These are phyloP conservation scores for Eilema depressum DNA, from an alignment of 2,888 invertebrate genomes.

Conservation along the genomic window DNA sequence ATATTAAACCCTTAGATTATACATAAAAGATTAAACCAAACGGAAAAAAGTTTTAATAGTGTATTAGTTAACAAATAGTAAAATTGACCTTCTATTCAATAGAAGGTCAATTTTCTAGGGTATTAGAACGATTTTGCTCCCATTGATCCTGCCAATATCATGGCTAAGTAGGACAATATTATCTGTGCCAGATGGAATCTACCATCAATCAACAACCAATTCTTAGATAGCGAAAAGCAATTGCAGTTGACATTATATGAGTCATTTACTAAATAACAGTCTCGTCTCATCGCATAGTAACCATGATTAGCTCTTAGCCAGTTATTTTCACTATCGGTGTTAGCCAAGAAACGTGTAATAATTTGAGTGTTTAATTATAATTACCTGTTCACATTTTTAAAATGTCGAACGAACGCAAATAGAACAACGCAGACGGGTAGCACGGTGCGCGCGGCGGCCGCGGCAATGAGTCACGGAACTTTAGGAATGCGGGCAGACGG, in stretches of 20 bases:
- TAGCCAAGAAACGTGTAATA: background rate
- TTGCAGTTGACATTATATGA: background rate
- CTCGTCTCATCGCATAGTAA: background rate
- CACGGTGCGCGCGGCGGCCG: background rate
- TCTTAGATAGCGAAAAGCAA: no score
- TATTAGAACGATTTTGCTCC: background rate
- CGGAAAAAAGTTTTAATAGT: no score
- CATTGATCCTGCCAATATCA: background rate
- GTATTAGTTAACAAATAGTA: no score
- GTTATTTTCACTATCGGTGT: background rate
- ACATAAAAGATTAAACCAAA: no score
- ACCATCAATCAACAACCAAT: background rate
- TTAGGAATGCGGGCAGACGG: background rate
- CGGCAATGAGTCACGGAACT: background rate
- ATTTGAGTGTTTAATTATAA: background rate
- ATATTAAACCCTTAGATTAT: no score
- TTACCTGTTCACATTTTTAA: background rate
- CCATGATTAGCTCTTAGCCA: background rate
- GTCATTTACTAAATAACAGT: background rate
- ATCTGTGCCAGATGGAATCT: background rate
- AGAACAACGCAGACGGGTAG: background rate
- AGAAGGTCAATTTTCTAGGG: background rate
- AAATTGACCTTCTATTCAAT: no score
- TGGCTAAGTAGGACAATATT: no score
- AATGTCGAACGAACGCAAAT: slow-evolving; percentile 2